A percentile compares a stretch with the other conserved stretches of the same genome.
Evolutionary conservation across 2,113 vertebrate genomes (phyloP).

Genomic region (Eolophus roseicapilla): DNA sequence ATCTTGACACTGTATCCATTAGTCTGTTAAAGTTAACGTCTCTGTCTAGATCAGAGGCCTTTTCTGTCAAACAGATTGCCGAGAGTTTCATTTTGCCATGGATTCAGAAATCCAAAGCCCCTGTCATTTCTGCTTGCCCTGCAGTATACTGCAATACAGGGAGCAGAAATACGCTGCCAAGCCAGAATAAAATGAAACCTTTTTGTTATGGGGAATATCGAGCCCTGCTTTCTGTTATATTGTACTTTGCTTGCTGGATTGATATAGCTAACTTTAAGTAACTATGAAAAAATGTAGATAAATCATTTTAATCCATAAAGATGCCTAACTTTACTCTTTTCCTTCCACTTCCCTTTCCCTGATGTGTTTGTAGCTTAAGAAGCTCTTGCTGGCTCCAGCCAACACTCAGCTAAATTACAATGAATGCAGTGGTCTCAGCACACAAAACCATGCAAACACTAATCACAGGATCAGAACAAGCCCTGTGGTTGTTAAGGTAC

Average conservation of each 20-base stretch:
- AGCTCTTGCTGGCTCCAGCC: slow-evolving; percentile 97
- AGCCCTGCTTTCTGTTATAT: neutral
- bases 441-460: slow-evolving; percentile 93
- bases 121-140: neutral
- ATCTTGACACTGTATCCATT: neutral
- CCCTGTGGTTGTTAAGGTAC: slow-evolving; percentile 96
- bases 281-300: slow-evolving; percentile 14
- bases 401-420: slow-evolving; percentile 99
- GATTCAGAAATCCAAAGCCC: slow-evolving; percentile 4
- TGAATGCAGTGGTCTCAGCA: slow-evolving; percentile 96
- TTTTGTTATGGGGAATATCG: neutral
- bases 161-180: neutral
- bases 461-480: slow-evolving; percentile 96
- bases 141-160: neutral
- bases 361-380: slow-evolving; percentile 90
- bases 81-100: neutral
- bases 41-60: slow-evolving; percentile 4
- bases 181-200: neutral
- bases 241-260: slow-evolving; percentile 22
- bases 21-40: neutral
- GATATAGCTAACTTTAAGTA: slow-evolving; percentile 27
- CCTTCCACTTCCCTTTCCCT: slow-evolving; percentile 19
- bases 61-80: neutral
- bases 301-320: neutral
- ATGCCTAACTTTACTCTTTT: slow-evolving; percentile 55